These are phyloP conservation scores for Malurus splendens DNA, from an alignment of 2,797 vertebrate genomes.

Conservation along the genomic window DNA sequence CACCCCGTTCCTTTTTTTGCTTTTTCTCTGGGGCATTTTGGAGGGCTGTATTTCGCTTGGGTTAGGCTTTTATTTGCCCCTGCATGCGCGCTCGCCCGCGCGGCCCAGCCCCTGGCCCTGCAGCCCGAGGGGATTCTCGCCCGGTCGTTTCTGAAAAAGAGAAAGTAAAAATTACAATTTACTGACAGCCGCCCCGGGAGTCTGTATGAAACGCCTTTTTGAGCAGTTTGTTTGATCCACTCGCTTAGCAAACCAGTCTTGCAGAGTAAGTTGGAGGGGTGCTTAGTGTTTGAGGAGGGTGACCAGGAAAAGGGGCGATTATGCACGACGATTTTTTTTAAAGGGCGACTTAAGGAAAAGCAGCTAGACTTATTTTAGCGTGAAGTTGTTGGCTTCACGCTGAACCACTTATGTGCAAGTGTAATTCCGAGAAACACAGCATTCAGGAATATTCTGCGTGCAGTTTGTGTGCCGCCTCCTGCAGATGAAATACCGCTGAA, in stretches of 20 bases:
- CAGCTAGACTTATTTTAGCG: not conserved
- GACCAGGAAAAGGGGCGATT: not conserved
- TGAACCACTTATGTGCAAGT: not conserved
- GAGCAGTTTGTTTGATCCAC: not conserved
- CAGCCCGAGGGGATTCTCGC: not conserved
- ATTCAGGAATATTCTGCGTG: slow-evolving; percentile 39
- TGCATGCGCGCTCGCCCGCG: no score
- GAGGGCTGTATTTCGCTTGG: not conserved
- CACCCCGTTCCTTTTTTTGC: rapidly evolving
- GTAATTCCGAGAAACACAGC: not conserved
- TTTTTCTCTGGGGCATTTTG: rapidly evolving
- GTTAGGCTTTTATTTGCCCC: not conserved
- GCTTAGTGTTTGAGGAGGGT: not conserved
- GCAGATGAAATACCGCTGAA: not conserved
- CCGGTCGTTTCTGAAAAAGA: not conserved
- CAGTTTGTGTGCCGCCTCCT: slow-evolving; percentile 1
- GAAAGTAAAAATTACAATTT: not conserved
- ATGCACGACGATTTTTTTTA: not conserved
- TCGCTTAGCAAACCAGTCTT: not conserved
- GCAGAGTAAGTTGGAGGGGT: not conserved
- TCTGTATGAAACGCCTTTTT: not conserved
- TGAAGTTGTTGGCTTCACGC: not conserved
- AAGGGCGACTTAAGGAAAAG: not conserved
- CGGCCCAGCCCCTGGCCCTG: not conserved
- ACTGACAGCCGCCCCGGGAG: not conserved